These are phyloP conservation scores for Camponotus fellah DNA, from an alignment of 2,888 invertebrate species.

Conservation along the genomic window DNA sequence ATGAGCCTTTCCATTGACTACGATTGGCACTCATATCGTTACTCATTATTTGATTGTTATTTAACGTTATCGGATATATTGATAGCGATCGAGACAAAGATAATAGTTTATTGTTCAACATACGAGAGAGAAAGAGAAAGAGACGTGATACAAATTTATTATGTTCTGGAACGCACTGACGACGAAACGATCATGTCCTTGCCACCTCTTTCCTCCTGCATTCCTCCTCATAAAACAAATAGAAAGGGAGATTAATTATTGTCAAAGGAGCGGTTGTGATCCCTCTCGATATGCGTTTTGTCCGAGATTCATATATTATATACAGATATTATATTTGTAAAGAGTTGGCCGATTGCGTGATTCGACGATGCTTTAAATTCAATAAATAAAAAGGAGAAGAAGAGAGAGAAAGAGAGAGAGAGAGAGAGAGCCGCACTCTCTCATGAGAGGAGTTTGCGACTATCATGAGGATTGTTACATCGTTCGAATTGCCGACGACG, in stretches of 20 bases:
- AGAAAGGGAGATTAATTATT: slow-evolving; percentile 64
- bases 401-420: not conserved
- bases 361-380: slow-evolving; percentile 65
- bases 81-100: slow-evolving; percentile 40
- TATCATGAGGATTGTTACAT: slow-evolving; percentile 58
- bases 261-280: slow-evolving; percentile 74
- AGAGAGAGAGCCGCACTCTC: not conserved
- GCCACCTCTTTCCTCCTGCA: slow-evolving; percentile 38
- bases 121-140: slow-evolving; percentile 11
- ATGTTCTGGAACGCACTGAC: slow-evolving; percentile 26
- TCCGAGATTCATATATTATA: slow-evolving; percentile 72
- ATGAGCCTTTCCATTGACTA: slow-evolving; percentile 42
- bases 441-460: slow-evolving; percentile 27
- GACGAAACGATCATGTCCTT: slow-evolving; percentile 42
- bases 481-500: slow-evolving; percentile 64
- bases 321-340: slow-evolving; percentile 78
- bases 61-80: slow-evolving; percentile 28
- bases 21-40: slow-evolving; percentile 26
- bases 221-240: slow-evolving; percentile 16
- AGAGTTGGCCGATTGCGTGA: slow-evolving; percentile 64
- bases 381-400: slow-evolving; percentile 30
- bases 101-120: slow-evolving; percentile 54
- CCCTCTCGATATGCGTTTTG: slow-evolving; percentile 71
- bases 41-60: slow-evolving; percentile 59
- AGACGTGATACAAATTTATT: slow-evolving; percentile 41